Percentiles rank a stretch among this genome's conserved stretches.
phyloP scores from a whole-genome alignment of 2,113 vertebrate genomes.

The Condylura cristata region DNA sequence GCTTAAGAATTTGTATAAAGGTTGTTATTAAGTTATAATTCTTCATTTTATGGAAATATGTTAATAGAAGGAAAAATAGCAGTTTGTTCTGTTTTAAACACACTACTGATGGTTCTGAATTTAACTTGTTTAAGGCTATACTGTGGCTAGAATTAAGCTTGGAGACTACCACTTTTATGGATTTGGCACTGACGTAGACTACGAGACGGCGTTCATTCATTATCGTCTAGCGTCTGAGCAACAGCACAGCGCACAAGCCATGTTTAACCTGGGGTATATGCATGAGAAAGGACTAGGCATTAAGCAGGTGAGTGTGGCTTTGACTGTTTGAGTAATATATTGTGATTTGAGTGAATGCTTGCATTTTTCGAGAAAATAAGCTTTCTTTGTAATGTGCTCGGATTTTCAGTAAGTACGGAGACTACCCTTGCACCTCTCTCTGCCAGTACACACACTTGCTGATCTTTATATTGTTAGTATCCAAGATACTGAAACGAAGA shows the following conservation, averaged over 20 bases:
- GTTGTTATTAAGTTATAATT: background rate
- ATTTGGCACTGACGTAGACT: constrained; percentile 97
- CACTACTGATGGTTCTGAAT: background rate
- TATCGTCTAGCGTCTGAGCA: constrained; percentile 98
- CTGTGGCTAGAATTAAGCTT: constrained; percentile 96
- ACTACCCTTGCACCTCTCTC: background rate
- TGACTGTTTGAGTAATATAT: background rate
- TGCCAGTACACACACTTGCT: accelerated
- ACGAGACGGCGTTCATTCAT: constrained; percentile 97
- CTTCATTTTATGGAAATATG: background rate
- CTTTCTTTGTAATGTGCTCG: background rate
- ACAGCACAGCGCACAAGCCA: constrained; percentile 97
- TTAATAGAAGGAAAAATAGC: constrained; percentile 2
- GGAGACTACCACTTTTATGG: constrained; percentile 99
- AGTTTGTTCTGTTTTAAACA: background rate
- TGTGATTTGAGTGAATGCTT: background rate
- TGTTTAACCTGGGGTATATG: constrained; percentile 99
- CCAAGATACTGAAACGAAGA: background rate
- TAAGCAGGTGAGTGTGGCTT: constrained; percentile 90
- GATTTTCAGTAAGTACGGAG: background rate
- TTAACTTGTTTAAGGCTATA: constrained; percentile 91
- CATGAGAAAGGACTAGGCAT: constrained; percentile 98
- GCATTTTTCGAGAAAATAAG: background rate
- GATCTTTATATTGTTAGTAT: background rate
- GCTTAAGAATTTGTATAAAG: background rate